Evolutionary conservation across 2,797 vertebrate genomes (phyloP).

Genomic region (Sciurus carolinensis): DNA sequence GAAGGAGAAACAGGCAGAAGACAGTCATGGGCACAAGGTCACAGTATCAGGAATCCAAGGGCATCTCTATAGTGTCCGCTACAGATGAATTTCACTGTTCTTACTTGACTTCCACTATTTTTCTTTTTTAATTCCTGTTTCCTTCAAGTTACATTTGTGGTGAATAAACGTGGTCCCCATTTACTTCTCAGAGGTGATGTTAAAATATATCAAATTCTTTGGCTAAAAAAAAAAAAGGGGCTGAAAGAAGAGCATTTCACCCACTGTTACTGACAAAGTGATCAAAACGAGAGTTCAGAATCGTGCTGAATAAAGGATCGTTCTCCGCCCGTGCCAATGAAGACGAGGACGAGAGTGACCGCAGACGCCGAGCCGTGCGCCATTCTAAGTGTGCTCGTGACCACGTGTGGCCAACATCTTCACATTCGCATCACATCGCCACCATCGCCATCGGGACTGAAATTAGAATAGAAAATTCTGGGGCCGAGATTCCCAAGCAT

Average conservation of each 20-base stretch:
- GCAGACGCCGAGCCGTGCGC: accelerated
- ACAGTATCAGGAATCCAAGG: not conserved
- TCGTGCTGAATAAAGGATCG: not conserved
- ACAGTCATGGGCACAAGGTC: accelerated
- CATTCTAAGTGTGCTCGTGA: not conserved
- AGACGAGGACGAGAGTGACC: not conserved
- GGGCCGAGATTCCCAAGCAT: not conserved
- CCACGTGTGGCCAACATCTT: not conserved
- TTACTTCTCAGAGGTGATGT: not conserved
- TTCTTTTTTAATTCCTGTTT: not conserved
- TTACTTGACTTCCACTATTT: not conserved
- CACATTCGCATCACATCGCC: too few species aligned
- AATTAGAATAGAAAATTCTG: not conserved
- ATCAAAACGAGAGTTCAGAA: not conserved
- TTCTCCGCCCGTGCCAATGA: not conserved
- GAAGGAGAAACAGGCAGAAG: not conserved
- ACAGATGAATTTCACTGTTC: not conserved
- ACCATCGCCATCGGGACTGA: accelerated
- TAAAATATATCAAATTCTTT: not conserved
- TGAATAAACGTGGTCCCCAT: not conserved
- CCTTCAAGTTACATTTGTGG: not conserved
- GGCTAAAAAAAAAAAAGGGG: not conserved
- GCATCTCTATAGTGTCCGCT: not conserved
- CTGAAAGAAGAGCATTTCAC: not conserved
- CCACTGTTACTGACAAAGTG: not conserved